phyloP scores from a whole-genome alignment of 1,140 invertebrate genomes.

The Ooceraea biroi region DNA sequence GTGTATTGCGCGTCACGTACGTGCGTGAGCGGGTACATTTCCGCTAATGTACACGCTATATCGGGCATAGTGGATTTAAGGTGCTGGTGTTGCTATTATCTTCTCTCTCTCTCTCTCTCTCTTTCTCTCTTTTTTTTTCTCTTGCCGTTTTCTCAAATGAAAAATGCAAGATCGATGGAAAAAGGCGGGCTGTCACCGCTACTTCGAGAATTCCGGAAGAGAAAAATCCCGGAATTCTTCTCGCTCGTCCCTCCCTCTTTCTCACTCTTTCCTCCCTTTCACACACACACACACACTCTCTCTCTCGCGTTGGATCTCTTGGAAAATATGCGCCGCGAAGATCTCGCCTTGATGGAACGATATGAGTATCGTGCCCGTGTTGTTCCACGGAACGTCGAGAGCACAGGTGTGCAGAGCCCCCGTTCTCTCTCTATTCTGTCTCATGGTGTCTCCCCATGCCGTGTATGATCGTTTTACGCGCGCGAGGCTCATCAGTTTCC shows the following conservation, averaged over 20 bases:
- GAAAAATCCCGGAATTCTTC: neutral
- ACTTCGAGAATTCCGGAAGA: slow-evolving; percentile 22
- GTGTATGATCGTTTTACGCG: neutral
- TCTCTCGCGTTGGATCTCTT: slow-evolving; percentile 1
- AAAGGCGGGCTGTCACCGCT: slow-evolving; percentile 2
- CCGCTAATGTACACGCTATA: slow-evolving; percentile 51
- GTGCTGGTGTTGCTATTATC: slow-evolving; percentile 4
- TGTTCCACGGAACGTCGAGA: slow-evolving; percentile 21
- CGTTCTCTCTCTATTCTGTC: neutral
- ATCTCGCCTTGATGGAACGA: slow-evolving; percentile 18
- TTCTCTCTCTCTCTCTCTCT: slow-evolving; percentile 6
- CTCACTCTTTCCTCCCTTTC: neutral
- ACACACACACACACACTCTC: too few species aligned
- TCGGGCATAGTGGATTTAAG: slow-evolving; percentile 44
- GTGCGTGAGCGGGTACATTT: slow-evolving; percentile 55
- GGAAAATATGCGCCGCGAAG: neutral
- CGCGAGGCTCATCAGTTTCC: neutral
- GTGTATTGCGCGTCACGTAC: slow-evolving; percentile 61
- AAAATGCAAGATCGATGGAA: neutral
- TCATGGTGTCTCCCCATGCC: neutral
- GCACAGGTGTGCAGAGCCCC: slow-evolving; percentile 25
- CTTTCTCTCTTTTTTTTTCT: neutral
- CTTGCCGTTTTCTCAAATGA: neutral
- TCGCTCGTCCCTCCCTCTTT: too few species aligned
- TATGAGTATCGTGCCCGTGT: slow-evolving; percentile 11